A percentile compares a stretch with the other conserved stretches of the same genome.
Evolutionary conservation across 2,113 vertebrate genomes (phyloP).

Genomic region (Morone saxatilis): DNA sequence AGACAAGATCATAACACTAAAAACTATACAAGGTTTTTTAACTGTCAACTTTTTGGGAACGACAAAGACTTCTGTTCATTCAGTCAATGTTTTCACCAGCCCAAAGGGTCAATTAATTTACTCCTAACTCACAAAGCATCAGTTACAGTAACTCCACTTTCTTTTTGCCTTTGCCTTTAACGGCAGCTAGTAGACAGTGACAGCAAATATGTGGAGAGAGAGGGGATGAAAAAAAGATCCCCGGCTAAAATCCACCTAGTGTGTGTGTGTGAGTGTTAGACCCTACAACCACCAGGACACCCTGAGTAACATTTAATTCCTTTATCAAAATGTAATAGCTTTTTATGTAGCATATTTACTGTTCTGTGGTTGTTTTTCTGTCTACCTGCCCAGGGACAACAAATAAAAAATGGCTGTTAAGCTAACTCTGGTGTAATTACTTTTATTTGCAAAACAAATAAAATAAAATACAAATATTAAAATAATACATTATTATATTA

Average conservation of each 20-base stretch:
- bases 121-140: not conserved
- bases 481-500: not conserved
- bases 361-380: too few species aligned
- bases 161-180: not conserved
- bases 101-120: not conserved
- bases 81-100: not conserved
- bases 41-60: not conserved
- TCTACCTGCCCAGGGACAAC: too few species aligned
- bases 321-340: not conserved
- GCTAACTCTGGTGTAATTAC: too few species aligned
- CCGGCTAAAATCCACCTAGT: not conserved
- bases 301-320: not conserved
- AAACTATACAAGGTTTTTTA: not conserved
- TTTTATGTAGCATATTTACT: too few species aligned
- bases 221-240: not conserved
- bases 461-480: too few species aligned
- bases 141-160: not conserved
- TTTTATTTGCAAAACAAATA: too few species aligned
- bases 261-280: not conserved
- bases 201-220: not conserved
- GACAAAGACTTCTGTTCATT: not conserved
- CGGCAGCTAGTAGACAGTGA: not conserved
- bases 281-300: not conserved
- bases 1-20: conserved; percentile 4
- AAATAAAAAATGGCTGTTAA: too few species aligned